Evolutionary conservation across 2,888 invertebrate species (phyloP), one percentile per base, ranked within the genome.

Genomic region (Pecten maximus): DNA sequence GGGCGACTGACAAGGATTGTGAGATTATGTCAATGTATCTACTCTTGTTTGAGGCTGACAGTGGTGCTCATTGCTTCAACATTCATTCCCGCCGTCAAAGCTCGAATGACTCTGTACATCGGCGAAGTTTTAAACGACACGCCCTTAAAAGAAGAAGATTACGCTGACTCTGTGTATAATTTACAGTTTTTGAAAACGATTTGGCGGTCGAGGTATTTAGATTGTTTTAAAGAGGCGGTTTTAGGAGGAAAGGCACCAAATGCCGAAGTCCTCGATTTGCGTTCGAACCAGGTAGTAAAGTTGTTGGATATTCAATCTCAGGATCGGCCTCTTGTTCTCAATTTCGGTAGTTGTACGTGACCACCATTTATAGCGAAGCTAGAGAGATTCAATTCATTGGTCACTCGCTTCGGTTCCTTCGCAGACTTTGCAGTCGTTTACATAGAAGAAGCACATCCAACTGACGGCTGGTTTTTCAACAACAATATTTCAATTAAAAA

Each of bases 331-430:
- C 94, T 96, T 87, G 94, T 96, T 23, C 90, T 96, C 16, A 95
- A 95, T 92, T 96, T 96, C 88, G 96, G 96, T 35, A 96, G 96
- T 91, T 96, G 96, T 90, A 94, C 94, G 91, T 96, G 96, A 96
- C 95, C 95, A 15, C 96, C 96, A 88, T 96, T 95, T 91, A 93
- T 95, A 93, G 94, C 92, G 48, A 94, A 94, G 92, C 94, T 96
- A 90, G 93, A 92, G 89, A 91, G 91, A 87, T 95, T 96, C 91
- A 93, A 93, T 40, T 89, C 93, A 89, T 89, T 95, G 89, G 93
- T 94, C 86, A 91, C 92, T 89, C 93, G 94, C 92, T 95, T 94
- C 92, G 89, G 92, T 35, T 87, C 91, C 19, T 88, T 91, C 48
- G 95, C 94, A 16, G 96, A 96, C 90, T 96, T 96, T 92, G 44